Percentiles rank a stretch among this genome's conserved stretches.
Conservation (phyloP, 2,797 vertebrate species). For the Dermochelys coriacea region DNA sequence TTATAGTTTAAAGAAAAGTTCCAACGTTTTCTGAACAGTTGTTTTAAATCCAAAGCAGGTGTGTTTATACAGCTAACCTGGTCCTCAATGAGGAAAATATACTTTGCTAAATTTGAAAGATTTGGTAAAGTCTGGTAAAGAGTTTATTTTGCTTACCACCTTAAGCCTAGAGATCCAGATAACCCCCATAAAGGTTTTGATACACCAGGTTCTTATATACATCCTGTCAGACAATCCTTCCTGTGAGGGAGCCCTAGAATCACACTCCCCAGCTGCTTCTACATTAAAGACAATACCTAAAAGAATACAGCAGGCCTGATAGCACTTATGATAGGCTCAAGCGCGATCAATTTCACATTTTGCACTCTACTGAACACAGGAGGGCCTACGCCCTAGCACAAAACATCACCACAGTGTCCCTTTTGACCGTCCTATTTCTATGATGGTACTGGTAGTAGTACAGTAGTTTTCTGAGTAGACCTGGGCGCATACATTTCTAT, state of each 20-base stretch:
- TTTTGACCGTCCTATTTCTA: background rate
- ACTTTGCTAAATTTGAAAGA: background rate
- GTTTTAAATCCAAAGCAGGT: background rate
- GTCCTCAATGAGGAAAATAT: background rate
- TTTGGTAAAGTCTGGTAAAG: background rate
- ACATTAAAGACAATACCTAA: background rate
- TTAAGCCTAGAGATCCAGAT: accelerated
- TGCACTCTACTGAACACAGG: background rate
- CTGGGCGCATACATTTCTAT: background rate
- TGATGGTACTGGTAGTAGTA: background rate
- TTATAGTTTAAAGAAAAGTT: background rate
- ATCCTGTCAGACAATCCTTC: background rate
- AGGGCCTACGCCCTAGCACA: background rate
- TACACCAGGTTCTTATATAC: accelerated
- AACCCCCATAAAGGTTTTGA: background rate
- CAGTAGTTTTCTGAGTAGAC: background rate
- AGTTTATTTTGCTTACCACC: background rate
- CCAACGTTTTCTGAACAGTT: background rate
- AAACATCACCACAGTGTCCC: background rate
- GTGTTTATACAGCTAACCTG: accelerated
- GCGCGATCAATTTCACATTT: background rate
- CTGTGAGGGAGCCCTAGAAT: background rate
- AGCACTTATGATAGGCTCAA: accelerated
- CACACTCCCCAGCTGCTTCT: background rate
- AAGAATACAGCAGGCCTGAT: too few relatives aligned